These are phyloP conservation scores for Archivesica marissinica DNA, from an alignment of 1,140 invertebrate species.

Conservation along the genomic window DNA sequence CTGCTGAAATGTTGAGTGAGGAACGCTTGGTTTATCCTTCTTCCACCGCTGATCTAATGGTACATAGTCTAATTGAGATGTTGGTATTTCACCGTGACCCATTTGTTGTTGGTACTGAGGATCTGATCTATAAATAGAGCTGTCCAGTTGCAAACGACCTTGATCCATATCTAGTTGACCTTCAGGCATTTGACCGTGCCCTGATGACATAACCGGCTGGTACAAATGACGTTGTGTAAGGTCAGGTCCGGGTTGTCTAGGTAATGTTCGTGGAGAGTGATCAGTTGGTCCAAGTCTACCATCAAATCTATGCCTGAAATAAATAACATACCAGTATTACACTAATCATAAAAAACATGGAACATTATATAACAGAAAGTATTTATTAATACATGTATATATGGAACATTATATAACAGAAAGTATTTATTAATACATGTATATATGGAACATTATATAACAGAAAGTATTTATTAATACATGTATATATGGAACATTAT, in stretches of 20 bases:
- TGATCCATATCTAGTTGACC: background rate
- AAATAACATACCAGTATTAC: no score
- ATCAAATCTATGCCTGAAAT: conserved; percentile 48
- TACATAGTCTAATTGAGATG: conserved; percentile 37
- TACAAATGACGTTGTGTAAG: conserved; percentile 60
- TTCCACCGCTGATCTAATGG: conserved; percentile 60
- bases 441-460: no score
- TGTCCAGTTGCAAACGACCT: background rate
- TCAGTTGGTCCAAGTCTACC: conserved; percentile 31
- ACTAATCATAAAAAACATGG: no score
- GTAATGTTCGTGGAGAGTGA: background rate
- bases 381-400: no score
- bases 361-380: no score
- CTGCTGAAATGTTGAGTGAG: background rate
- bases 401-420: no score
- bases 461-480: no score
- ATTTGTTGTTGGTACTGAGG: conserved; percentile 1
- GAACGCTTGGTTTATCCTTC: conserved; percentile 28
- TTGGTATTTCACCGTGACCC: conserved; percentile 22
- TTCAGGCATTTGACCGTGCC: background rate
- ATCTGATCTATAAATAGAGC: conserved; percentile 4
- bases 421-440: no score
- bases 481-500: no score
- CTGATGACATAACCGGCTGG: background rate
- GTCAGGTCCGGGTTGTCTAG: conserved; percentile 37